phyloP scores from a whole-genome alignment of 1,140 invertebrate species.

The Plodia interpunctella region DNA sequence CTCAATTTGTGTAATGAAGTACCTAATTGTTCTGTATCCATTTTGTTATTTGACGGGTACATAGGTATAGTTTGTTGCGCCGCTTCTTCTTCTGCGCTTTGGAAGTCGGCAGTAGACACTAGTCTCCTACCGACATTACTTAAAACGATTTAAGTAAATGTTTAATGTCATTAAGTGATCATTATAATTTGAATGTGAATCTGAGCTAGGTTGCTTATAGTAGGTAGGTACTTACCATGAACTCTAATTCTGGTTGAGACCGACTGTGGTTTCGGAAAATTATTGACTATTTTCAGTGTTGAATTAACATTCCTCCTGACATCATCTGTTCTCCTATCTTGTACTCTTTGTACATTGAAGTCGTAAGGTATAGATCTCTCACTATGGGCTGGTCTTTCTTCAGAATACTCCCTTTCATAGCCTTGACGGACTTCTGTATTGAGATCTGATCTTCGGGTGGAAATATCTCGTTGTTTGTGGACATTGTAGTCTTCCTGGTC shows the following conservation, averaged over 20 bases:
- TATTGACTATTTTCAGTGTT: slow-evolving; percentile 47
- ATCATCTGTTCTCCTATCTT: slow-evolving; percentile 10
- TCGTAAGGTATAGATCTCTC: slow-evolving; percentile 3
- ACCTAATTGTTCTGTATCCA: too few relatives aligned
- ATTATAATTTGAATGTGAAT: background rate
- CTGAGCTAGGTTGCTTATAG: slow-evolving; percentile 14
- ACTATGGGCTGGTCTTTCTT: background rate
- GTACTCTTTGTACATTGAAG: slow-evolving; percentile 18
- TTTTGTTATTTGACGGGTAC: too few relatives aligned
- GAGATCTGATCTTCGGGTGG: background rate
- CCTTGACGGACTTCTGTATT: background rate
- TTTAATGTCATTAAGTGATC: too few relatives aligned
- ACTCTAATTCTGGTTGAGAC: background rate
- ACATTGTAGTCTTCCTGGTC: background rate
- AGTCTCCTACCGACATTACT: too few relatives aligned
- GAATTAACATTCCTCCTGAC: slow-evolving; percentile 22
- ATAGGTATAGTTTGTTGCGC: too few relatives aligned
- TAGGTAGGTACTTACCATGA: slow-evolving; percentile 1
- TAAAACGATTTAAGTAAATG: too few relatives aligned
- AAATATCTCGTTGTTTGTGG: background rate
- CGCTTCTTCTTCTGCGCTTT: too few relatives aligned
- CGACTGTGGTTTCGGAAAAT: slow-evolving; percentile 26
- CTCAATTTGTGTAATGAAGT: too few relatives aligned
- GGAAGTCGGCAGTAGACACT: too few relatives aligned
- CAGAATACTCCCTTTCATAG: background rate